Base-by-base conservation (phyloP, 2,797 vertebrate genomes). In the Pygocentrus nattereri region DNA sequence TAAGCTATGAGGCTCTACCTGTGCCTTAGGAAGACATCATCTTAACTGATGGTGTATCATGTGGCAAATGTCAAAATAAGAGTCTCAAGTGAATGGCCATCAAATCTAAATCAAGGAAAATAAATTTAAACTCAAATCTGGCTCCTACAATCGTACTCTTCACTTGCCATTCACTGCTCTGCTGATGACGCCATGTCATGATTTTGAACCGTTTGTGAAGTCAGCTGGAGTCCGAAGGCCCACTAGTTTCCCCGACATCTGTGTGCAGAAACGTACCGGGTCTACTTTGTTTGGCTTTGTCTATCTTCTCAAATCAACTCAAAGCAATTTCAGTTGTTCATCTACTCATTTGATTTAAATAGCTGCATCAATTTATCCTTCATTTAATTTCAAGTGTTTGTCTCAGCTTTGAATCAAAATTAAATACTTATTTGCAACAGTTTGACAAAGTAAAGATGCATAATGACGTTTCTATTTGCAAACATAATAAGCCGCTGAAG, bases 401-500 rank as follows among this genome's bases (percentile, higher is more conserved):
- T 75, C 11, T 78, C 56, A 64, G 50, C 16, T 25, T 56, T 65
- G 50, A 77, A 65, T 70, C 54, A 47, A 27, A 73, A 73, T 73
- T 61, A 16, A 69, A 62, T 18, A 8, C 65, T 23, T 47, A 49
- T 49, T 69, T 69, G 44, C 41, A 69, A 7, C 38, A 68, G 41
- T 18, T 74, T 41, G 30, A 78, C 58, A 15, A 44, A 49, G 5
- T 68, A 23, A 64, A 50, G 58, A 73, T n/a, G 19, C 67, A 73
- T 74, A 65, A 58, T 78, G 64, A 67, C 31, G 74, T 70, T 80
- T 27, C 50, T 19, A 73, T 85, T 67, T 67, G 3, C 27, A 47
- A 25, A 61, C 31, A 7, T 69, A 27, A 68, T 68, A 68, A 69
- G 16, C 61, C 25, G 19, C 68, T 59, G 65, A 56, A 56, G 76